phyloP scores from a whole-genome alignment of 92 coral and sea anemone species.

The Heteractis magnifica region DNA sequence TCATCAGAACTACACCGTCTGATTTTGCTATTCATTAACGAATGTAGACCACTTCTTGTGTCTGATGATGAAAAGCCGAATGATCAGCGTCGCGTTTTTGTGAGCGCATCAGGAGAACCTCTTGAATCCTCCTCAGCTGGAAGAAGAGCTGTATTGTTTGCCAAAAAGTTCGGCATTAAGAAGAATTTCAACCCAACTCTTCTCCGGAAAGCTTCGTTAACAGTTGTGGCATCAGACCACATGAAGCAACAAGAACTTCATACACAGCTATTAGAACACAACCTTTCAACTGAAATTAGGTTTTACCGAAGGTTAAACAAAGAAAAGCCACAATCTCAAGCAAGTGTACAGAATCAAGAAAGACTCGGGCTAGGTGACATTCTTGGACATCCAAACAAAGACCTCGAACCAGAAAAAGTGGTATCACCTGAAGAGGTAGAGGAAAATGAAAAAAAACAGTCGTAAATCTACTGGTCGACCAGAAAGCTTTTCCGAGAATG shows the following conservation, averaged over 20 bases:
- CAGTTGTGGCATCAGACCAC: constrained; percentile 8
- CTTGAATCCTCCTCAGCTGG: constrained; percentile 5
- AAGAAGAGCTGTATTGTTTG: background rate
- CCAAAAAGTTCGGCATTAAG: background rate
- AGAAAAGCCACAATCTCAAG: background rate
- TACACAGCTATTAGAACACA: constrained; percentile 17
- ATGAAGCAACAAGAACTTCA: background rate
- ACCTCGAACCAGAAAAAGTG: background rate
- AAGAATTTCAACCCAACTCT: constrained; percentile 9
- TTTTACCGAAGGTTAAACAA: constrained; percentile 13
- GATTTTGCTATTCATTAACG: background rate
- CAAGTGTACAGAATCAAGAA: constrained; percentile 4
- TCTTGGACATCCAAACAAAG: background rate
- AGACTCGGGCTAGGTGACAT: background rate
- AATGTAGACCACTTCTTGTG: background rate
- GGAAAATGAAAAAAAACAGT: background rate
- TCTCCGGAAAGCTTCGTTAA: constrained; percentile 10
- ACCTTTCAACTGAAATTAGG: constrained; percentile 14
- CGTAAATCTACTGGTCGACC: background rate
- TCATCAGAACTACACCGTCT: background rate
- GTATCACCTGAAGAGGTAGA: background rate
- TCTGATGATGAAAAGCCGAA: background rate
- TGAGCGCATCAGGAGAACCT: background rate
- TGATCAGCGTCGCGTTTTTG: background rate
- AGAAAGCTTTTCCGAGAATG: background rate